Evolutionary conservation across 37 sponge, comb jelly and placozoan genomes (phyloP), one percentile per base, ranked within the genome.

Genomic region (Beroe forskalii): DNA sequence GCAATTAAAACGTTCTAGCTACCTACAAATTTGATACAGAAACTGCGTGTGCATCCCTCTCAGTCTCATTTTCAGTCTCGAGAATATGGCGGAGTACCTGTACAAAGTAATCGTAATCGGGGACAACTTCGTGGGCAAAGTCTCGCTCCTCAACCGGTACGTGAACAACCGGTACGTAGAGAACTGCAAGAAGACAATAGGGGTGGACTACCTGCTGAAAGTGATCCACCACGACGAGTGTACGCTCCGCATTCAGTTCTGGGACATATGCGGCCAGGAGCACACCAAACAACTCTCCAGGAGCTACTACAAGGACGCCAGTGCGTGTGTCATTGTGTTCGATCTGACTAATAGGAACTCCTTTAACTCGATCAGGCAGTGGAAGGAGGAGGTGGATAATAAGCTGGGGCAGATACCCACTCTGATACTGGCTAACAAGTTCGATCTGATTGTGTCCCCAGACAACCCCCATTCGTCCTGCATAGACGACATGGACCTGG

Each of bases 81-180:
- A 6, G 12, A 48, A 48, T 12, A 80, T 80, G 86, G 40, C 27
- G 55, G 86, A 43, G 28, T 80, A 30, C 35, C n/a, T 80, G 86
- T 80, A 80, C 55, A 80, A 80, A 42, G 86, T 80, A 27, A 80
- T 80, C 3, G 86, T 80, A 20, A 80, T 80, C 42, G 86, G 86
- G 9, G 35, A 80, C 28, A 32, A 41, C 24, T 2, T 42, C 4
- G 86, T 44, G 30, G 86, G 86, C 4, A 80, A 80, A 48, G 42
- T 27, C 27, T 20, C 44, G 17, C 42, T 80, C 30, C 30, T 80
- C 40, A 17, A 80, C 55, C 37, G 55, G 27, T 43, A 80, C 31
- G 86, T 80, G 0, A 80, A 80, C 86, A 80, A 80, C 48, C 28
- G 12, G 27, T 80, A 33, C 55, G 23, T 14, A n/a, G 86, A 20